Evolutionary conservation across 2,888 invertebrate genomes (phyloP).

Genomic region (Shargacucullia verbasci): DNA sequence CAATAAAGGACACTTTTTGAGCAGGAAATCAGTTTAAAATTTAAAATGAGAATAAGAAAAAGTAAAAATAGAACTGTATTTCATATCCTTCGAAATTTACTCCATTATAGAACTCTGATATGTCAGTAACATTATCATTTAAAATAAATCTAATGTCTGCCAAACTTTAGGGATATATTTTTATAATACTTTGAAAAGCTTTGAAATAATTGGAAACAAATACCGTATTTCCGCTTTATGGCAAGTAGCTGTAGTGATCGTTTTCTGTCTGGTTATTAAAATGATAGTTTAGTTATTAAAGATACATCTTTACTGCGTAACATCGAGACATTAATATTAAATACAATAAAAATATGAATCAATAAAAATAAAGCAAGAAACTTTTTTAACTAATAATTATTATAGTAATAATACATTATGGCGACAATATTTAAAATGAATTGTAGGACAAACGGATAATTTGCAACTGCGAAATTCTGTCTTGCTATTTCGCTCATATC

Average conservation of each 20-base stretch:
- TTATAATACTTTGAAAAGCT: no score
- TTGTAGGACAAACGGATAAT: constrained; percentile 14
- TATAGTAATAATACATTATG: constrained; percentile 16
- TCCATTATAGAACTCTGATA: no score
- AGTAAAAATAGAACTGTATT: constrained; percentile 23
- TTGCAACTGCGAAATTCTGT: constrained; percentile 30
- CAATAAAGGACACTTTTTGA: constrained; percentile 17
- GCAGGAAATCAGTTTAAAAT: constrained; percentile 43
- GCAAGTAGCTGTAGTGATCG: no score
- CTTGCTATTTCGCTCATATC: constrained; percentile 73
- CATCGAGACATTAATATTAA: not conserved
- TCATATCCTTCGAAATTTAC: constrained; percentile 6
- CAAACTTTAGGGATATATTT: no score
- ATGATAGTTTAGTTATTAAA: no score
- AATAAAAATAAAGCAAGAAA: not conserved
- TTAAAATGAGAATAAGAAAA: constrained; percentile 41
- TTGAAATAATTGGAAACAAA: no score
- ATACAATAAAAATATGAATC: no score
- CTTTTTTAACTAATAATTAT: not conserved
- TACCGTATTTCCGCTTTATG: no score
- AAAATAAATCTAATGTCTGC: no score
- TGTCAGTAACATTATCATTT: no score
- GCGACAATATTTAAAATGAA: constrained; percentile 38
- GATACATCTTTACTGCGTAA: not conserved
- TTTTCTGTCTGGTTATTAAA: no score